Base-by-base conservation (phyloP, 1,140 invertebrate species). In the Neomicropteryx cornuta region DNA sequence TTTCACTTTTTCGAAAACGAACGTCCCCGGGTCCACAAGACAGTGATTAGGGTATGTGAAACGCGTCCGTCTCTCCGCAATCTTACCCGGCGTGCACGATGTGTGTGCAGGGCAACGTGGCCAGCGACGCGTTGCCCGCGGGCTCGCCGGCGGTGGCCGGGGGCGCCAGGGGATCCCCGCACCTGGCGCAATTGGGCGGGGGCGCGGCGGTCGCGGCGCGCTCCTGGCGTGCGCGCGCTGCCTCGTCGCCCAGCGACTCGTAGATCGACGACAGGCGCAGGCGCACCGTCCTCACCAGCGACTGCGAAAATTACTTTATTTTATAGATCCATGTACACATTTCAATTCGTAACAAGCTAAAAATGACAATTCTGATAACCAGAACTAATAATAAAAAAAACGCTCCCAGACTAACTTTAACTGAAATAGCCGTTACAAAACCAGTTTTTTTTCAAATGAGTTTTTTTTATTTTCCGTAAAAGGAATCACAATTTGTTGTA, bases 51-150 rank as follows among this genome's bases (percentile, higher is more conserved):
- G n/a, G n/a, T n/a, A n/a, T n/a, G n/a, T n/a, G n/a, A n/a, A n/a
- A n/a, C n/a, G n/a, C n/a, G n/a, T n/a, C n/a, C n/a, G n/a, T n/a
- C n/a, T n/a, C n/a, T n/a, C 6, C 30, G 30, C 18, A 6, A 18
- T 24, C 51, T 52, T 53, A 87, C 84, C 83, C 82, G 18, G 84
- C 80, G 53, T 89, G 85, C 21, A 88, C 69, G 48, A 89, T 87
- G 55, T 88, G 86, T 1, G 83, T 78, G 60, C 86, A 89, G 3
- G 85, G 84, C 39, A 89, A 56, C 11, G 83, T 81, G 45, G 87
- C 86, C 6, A 88, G 62, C 16, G 72, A 75, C 53, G 80, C 79
- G n/a, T n/a, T n/a, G n/a, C n/a, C n/a, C n/a, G n/a, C n/a, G 10
- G 77, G 70, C 49, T 84, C 79, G 3, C 81, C 60, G 0, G 40